Evolutionary conservation across 2,113 vertebrate genomes (phyloP).

Genomic region (Delphinus delphis): DNA sequence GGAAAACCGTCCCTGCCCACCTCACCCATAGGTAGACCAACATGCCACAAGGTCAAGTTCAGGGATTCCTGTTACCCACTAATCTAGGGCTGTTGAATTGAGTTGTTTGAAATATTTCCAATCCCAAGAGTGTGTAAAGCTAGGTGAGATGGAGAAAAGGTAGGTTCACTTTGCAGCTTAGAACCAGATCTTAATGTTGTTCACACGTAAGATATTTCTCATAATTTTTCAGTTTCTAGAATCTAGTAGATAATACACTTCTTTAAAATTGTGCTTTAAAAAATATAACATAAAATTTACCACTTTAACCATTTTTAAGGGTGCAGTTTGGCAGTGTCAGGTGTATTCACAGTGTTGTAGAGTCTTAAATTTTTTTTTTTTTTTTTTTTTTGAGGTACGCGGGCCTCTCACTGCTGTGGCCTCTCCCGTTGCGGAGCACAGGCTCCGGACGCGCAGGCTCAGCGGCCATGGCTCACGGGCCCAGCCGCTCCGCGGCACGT

Average conservation of each 20-base stretch:
- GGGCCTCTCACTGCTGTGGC: too few relatives aligned
- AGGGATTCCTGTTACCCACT: not conserved
- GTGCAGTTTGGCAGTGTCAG: not conserved
- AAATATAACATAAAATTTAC: not conserved
- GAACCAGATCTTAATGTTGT: not conserved
- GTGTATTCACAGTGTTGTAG: not conserved
- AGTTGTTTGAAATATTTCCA: not conserved
- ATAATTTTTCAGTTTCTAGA: not conserved
- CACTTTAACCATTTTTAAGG: not conserved
- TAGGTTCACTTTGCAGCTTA: not conserved
- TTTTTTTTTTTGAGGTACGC: too few relatives aligned
- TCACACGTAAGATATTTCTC: not conserved
- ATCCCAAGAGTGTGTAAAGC: not conserved
- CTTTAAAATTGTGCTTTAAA: not conserved
- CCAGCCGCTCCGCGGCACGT: too few relatives aligned
- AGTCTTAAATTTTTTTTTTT: not conserved
- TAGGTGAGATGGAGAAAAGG: not conserved
- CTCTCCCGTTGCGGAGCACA: too few relatives aligned
- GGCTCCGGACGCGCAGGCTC: too few relatives aligned
- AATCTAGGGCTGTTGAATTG: not conserved
- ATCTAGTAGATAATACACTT: not conserved
- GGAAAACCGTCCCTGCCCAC: not conserved
- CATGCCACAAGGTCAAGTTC: not conserved
- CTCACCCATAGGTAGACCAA: too few relatives aligned
- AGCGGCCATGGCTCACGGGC: too few relatives aligned